Base-by-base conservation (phyloP, 2,113 vertebrate genomes). In the Pterocles orientalis region DNA sequence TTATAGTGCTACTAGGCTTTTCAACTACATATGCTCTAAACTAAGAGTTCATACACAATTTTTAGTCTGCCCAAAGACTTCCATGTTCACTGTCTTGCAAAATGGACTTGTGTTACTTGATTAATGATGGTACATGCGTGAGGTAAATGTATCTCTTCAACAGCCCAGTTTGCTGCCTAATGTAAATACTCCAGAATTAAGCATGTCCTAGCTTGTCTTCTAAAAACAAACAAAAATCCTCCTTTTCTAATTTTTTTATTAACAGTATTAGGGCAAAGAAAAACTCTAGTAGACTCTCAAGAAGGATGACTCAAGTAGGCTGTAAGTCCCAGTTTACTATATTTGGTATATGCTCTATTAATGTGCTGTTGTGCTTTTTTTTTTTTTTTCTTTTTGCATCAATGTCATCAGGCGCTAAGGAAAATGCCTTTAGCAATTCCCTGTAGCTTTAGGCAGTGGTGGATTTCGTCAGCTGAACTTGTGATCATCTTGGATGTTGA, bases 121-220 rank as follows among this genome's bases (percentile, higher is more conserved):
- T 87, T 3, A n/a, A 8, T 7, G 20, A 14, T 20, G 14, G 14
- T 65, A 19, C 16, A 0, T 12, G 15, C 9, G 75, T 0, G 0
- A 91, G 39, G 34, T 21, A 50, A 43, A 10, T 2, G 3, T 15
- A 18, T 25, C 12, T 36, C 34, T 78, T 75, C 47, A 34, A 1
- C 43, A 72, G 17, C 54, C 19, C 8, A 1, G 12, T 77, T 83
- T 77, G 36, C 36, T 90, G 20, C 28, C 20, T 56, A 13, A 57
- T 60, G 13, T 54, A 56, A 72, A 13, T 17, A 14, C 7, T 71
- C 11, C 4, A 0, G 84, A n/a, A 50, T 68, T 28, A 9, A 36
- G 26, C 3, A 2, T 34, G 2, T 18, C 13, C 19, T 21, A 28
- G 58, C 43, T 66, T 77, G 34, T 29, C 7, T 28, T 83, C 18